Conservation (phyloP, 2,113 vertebrate species). For the Chauna torquata region DNA sequence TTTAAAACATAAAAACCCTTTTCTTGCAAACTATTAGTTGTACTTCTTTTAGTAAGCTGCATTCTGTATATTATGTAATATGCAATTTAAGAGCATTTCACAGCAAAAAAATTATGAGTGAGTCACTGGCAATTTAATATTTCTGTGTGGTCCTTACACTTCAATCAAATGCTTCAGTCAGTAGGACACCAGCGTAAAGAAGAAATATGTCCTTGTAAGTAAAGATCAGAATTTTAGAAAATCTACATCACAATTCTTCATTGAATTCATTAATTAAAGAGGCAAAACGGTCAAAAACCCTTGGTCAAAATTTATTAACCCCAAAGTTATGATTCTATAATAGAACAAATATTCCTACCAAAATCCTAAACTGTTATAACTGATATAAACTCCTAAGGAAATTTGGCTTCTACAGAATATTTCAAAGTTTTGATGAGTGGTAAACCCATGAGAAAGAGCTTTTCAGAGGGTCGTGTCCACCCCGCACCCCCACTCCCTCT, state of each 20-base stretch:
- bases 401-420: background rate
- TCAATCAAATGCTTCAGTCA: background rate
- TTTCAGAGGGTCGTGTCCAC: background rate
- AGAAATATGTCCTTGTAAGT: background rate
- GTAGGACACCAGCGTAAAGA: background rate
- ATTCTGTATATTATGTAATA: background rate
- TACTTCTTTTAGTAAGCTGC: background rate
- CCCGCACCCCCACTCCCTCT: background rate
- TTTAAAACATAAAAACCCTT: background rate
- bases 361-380: background rate
- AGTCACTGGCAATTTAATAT: background rate
- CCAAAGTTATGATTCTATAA: background rate
- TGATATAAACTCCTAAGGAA: background rate
- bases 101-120: background rate
- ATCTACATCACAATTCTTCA: background rate
- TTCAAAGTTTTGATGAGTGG: background rate
- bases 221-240: background rate
- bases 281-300: background rate
- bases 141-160: background rate
- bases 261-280: background rate
- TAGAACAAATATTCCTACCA: background rate
- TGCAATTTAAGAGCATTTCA: background rate
- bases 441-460: background rate
- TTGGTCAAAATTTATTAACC: background rate
- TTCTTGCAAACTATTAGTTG: background rate